Conservation (phyloP, 2,113 vertebrate species). For the Pituophis catenifer region DNA sequence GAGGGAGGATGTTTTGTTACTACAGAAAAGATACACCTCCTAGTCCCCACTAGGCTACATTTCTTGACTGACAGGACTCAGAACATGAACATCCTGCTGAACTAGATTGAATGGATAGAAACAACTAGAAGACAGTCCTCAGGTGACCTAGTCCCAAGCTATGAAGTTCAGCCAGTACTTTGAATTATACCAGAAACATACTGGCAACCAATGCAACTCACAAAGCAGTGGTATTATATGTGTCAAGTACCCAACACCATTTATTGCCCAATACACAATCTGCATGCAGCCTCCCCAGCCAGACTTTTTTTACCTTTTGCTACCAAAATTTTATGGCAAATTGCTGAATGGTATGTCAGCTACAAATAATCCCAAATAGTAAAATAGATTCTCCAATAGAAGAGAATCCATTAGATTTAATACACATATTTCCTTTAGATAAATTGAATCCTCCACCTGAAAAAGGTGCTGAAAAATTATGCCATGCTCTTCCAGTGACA, state of each 20-base stretch:
- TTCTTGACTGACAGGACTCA: background rate
- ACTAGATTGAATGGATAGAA: background rate
- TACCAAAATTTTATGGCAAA: background rate
- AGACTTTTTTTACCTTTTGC: background rate
- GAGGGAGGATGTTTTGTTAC: background rate
- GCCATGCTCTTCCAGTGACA: background rate
- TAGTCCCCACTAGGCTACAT: background rate
- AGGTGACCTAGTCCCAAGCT: background rate
- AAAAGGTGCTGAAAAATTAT: background rate
- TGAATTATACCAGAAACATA: background rate
- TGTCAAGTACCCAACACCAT: background rate
- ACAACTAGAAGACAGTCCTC: too few relatives aligned
- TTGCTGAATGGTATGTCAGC: background rate
- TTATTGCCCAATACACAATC: background rate
- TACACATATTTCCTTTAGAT: background rate
- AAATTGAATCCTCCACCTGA: background rate
- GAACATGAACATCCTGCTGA: background rate
- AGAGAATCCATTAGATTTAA: background rate
- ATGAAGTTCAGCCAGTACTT: background rate
- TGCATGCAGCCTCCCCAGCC: background rate
- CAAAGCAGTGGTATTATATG: background rate
- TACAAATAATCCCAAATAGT: background rate
- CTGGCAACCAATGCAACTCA: background rate
- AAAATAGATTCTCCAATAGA: background rate
- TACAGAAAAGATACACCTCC: background rate